Evolutionary conservation across 2,888 invertebrate species (phyloP), one percentile per base, ranked within the genome.

Genomic region (Leucoptera coffeella): DNA sequence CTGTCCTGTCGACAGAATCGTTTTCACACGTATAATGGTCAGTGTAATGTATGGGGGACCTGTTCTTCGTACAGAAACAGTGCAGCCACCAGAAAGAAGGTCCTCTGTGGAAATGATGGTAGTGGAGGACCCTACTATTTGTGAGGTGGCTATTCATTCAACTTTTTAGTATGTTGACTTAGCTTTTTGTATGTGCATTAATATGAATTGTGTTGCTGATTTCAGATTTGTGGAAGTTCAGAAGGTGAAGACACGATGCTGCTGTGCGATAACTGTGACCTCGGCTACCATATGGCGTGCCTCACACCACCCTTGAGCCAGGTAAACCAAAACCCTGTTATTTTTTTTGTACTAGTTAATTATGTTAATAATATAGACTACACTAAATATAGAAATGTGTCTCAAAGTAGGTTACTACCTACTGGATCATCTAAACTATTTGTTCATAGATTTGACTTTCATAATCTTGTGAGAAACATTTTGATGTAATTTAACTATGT

Each of bases 221-320:
- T 39, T 7, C 36, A 69, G 71, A 52, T 89, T 22, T 96, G 95
- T 53, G 78, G 80, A 15, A 74, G 75, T 23, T 71, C 81, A 31
- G 83, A 88, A 38, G 73, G 85, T 17, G 95, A 94, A 55, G 92
- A 93, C 45, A 73, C 84, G 4, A 82, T 95, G 77, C 67, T 95
- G 25, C 73, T 95, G 26, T 95, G 95, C 55, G 94, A 95, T 55
- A 83, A 84, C 22, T 96, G 96, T 54, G 92, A 95, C 59, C 74
- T 80, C 13, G 94, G 93, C 30, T 95, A 81, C 53, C 95, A 96
- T 56, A 78, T 92, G 69, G 87, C 90, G 38, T 95, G 95, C 51
- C 73, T 95, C 30, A 74, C 75, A 14, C 94, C 95, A 9, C 85
- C 90, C 1, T 60, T 95, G 31, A 52, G 64, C 3, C 71, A 77